Evolutionary conservation across 2,888 invertebrate species (phyloP), one percentile per base, ranked within the genome.

Genomic region (Physocephala rufipes): DNA sequence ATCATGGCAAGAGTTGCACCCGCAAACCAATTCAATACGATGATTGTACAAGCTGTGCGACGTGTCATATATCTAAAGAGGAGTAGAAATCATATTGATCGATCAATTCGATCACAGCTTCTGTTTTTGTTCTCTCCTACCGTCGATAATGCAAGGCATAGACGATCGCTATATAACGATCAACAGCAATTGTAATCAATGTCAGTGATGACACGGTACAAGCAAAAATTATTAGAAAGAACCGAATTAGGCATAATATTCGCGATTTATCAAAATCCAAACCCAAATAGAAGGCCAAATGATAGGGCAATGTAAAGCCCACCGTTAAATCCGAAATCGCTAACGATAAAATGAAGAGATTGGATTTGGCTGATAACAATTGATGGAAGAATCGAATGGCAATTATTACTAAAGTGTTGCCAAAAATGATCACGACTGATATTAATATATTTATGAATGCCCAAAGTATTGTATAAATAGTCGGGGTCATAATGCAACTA

Each of bases 161-260:
- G 61, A 94, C 89, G 78, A 94, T 92, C 0, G 93, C 93, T 77
- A 93, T 89, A 83, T 93, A 94, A 83, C 92, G 89, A 87, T 94
- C 94, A 73, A 92, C 88, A 43, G 94, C 94, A 76, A 94, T 93
- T 65, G 91, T 90, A 79, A 93, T 90, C 77, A 94, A 88, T 84
- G 93, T 94, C 86, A 90, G 90, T 79, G 94, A 91, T 76, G 93
- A 94, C 65, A 92, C 93, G 78, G 91, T 90, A 82, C 93, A 93
- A 74, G 93, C 93, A 80, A 93, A 88, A 77, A 91, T 90, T 76
- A 92, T 91, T 68, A 93, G 87, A 69, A 92, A 91, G 86, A 93
- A 94, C 77, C 92, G 87, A 82, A 92, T 87, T 63, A 94, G 83
- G 79, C 94, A 94, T 26, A 90, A 89, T 80, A 87, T 87, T 77